Evolutionary conservation across 2,888 invertebrate species (phyloP).

Genomic region (Operophtera brumata): DNA sequence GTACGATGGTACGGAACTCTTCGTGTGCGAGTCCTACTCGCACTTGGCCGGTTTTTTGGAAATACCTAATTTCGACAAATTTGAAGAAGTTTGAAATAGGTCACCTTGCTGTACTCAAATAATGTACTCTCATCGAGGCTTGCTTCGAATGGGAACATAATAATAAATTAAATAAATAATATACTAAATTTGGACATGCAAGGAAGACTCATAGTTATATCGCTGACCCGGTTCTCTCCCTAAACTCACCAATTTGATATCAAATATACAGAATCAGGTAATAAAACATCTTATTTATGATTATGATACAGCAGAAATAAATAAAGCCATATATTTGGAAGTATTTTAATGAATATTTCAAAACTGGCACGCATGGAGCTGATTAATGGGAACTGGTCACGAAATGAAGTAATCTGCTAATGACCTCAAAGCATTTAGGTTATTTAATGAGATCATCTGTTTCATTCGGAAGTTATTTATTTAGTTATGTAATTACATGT

Average conservation of each 20-base stretch:
- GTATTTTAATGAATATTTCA: constrained; percentile 53
- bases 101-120: too few species aligned
- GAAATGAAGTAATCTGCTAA: constrained; percentile 61
- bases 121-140: too few species aligned
- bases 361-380: constrained; percentile 51
- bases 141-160: too few species aligned
- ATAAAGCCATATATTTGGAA: constrained; percentile 47
- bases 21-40: too few species aligned
- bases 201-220: not conserved
- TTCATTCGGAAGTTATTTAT: constrained; percentile 29
- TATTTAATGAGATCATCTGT: constrained; percentile 42
- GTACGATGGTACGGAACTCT: too few species aligned
- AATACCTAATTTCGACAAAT: too few species aligned
- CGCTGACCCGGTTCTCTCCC: not conserved
- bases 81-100: too few species aligned
- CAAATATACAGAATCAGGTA: constrained; percentile 14
- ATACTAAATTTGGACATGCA: not conserved
- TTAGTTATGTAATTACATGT: too few species aligned
- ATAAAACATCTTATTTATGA: constrained; percentile 33
- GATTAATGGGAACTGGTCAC: constrained; percentile 52
- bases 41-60: too few species aligned
- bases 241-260: not conserved
- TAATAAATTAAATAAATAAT: too few species aligned
- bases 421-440: constrained; percentile 53
- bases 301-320: constrained; percentile 38